Percentiles rank a stretch among this genome's conserved stretches.
phyloP scores from a whole-genome alignment of 2,113 vertebrate species.

The Paedocypris sp. region DNA sequence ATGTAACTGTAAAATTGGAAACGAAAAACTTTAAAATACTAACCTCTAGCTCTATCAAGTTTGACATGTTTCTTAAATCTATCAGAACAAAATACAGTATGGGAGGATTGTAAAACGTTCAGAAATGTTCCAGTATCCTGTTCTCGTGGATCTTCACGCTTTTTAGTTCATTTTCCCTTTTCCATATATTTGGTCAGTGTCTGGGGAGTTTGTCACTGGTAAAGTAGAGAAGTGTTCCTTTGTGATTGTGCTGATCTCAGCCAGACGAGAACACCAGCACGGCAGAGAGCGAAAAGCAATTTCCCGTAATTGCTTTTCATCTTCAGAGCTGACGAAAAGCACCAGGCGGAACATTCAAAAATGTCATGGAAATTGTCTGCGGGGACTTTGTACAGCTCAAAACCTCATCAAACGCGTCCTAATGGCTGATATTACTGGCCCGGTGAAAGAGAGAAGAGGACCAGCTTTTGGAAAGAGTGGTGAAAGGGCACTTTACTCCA shows the following conservation, averaged over 20 bases:
- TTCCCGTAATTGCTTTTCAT: constrained; percentile 36
- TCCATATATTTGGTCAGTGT: constrained; percentile 10
- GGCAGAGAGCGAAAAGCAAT: constrained; percentile 28
- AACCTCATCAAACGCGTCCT: constrained; percentile 10
- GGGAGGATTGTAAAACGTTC: too few relatives aligned
- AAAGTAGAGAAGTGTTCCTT: constrained; percentile 14
- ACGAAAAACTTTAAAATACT: too few relatives aligned
- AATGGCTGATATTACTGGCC: not conserved
- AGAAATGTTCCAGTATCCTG: too few relatives aligned
- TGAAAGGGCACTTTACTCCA: too few relatives aligned
- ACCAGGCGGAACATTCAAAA: constrained; percentile 27
- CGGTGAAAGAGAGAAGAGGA: not conserved
- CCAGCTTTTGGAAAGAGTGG: too few relatives aligned
- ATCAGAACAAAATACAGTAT: too few relatives aligned
- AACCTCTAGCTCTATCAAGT: too few relatives aligned
- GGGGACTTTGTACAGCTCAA: constrained; percentile 12
- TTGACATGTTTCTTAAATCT: too few relatives aligned
- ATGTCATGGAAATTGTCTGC: constrained; percentile 15
- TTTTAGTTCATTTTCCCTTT: constrained; percentile 17
- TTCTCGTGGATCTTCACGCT: too few relatives aligned
- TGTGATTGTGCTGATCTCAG: constrained; percentile 4
- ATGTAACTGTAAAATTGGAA: too few relatives aligned
- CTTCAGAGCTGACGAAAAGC: constrained; percentile 15
- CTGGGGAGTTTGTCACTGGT: constrained; percentile 7
- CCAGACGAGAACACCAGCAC: not conserved